Evolutionary conservation across 2,797 vertebrate species (phyloP).

Genomic region (Propithecus perrieri): DNA sequence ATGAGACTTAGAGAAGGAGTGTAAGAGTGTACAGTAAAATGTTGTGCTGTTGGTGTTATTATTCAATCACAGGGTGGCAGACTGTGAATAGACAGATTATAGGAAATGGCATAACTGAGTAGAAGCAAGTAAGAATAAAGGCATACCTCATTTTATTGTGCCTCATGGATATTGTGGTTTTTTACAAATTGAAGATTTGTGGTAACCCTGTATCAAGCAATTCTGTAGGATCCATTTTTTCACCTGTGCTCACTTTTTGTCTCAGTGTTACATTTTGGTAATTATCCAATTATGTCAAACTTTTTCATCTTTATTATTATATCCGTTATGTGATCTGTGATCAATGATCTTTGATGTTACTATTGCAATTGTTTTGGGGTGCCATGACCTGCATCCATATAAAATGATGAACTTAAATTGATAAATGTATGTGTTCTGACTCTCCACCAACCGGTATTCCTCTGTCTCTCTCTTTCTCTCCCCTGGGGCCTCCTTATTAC

Average conservation of each 20-base stretch:
- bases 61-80: not conserved
- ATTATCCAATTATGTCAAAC: not conserved
- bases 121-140: not conserved
- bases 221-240: not conserved
- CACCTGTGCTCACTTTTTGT: not conserved
- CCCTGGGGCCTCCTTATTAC: not conserved
- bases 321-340: not conserved
- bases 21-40: constrained; percentile 31
- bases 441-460: not conserved
- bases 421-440: not conserved
- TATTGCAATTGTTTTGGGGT: not conserved
- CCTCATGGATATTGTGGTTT: not conserved
- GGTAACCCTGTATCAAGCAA: not conserved
- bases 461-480: not conserved
- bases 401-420: not conserved
- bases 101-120: not conserved
- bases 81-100: not conserved
- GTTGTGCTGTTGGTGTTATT: not conserved
- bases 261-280: not conserved
- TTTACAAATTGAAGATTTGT: not conserved
- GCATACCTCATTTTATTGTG: not conserved
- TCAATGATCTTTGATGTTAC: not conserved
- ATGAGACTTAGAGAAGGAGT: not conserved
- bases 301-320: not conserved
- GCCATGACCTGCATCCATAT: not conserved